These are phyloP conservation scores for Drosophila nasuta DNA, from an alignment of 1,140 invertebrate species.

Conservation along the genomic window DNA sequence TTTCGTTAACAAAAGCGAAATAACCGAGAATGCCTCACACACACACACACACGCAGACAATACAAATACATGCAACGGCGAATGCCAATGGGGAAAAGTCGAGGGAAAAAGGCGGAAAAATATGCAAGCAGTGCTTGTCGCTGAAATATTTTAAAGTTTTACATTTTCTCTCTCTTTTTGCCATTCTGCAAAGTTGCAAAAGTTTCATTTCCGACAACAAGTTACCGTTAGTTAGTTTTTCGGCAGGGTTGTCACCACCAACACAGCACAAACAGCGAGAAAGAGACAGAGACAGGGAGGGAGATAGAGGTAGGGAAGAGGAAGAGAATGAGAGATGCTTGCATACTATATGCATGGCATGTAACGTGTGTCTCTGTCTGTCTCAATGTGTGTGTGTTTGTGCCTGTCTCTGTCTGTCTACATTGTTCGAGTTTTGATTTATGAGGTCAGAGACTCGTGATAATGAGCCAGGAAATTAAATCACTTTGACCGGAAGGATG, in stretches of 20 bases:
- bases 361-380: constrained; percentile 64
- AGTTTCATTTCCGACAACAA: constrained; percentile 83
- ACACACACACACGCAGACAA: constrained; percentile 42
- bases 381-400: constrained; percentile 12
- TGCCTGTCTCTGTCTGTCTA: constrained; percentile 42
- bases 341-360: constrained; percentile 67
- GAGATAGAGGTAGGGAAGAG: neutral
- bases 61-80: constrained; percentile 27
- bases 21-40: constrained; percentile 37
- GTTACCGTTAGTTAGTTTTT: constrained; percentile 81
- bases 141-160: constrained; percentile 79
- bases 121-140: constrained; percentile 53
- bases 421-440: constrained; percentile 75
- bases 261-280: constrained; percentile 30
- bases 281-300: neutral
- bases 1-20: constrained; percentile 83
- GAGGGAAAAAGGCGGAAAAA: constrained; percentile 34
- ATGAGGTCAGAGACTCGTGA: constrained; percentile 82
- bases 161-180: constrained; percentile 30
- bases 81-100: constrained; percentile 26
- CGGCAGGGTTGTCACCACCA: constrained; percentile 71
- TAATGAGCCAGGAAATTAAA: constrained; percentile 84
- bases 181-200: constrained; percentile 68
- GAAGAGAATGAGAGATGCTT: neutral
- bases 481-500: constrained; percentile 84